A percentile compares a stretch with the other conserved stretches of the same genome.
phyloP scores from a whole-genome alignment of 2,888 invertebrate species.

The Ochropacha duplaris region DNA sequence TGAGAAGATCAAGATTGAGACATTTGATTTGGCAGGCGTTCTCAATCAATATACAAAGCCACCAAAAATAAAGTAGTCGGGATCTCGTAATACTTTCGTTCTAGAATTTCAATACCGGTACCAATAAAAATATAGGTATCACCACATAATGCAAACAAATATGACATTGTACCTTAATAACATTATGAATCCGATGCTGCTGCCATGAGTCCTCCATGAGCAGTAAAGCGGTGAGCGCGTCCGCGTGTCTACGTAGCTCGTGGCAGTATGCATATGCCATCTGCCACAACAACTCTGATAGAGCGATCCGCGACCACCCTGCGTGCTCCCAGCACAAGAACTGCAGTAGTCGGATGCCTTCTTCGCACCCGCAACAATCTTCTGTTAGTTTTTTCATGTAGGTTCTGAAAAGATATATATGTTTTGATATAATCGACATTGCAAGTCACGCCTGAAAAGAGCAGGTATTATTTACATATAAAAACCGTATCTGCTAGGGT shows the following conservation, averaged over 20 bases:
- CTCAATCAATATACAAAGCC: no score
- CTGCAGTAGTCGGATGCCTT: conserved; percentile 93
- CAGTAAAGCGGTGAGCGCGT: conserved; percentile 92
- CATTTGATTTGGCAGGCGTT: no score
- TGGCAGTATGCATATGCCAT: conserved; percentile 95
- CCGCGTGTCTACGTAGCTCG: conserved; percentile 95
- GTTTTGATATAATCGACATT: background rate
- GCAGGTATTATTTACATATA: no score
- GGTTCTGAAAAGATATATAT: conserved; percentile 41
- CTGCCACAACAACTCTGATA: conserved; percentile 96
- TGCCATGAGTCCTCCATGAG: conserved; percentile 98
- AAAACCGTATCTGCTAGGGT: no score
- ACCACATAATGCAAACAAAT: background rate
- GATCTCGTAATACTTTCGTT: background rate
- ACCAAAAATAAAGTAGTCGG: no score
- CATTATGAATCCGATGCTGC: conserved; percentile 95
- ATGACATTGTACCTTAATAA: conserved; percentile 87
- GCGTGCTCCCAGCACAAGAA: conserved; percentile 99
- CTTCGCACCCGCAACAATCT: conserved; percentile 96
- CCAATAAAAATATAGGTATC: background rate
- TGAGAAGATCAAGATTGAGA: no score
- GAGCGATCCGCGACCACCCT: conserved; percentile 93
- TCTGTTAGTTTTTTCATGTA: conserved; percentile 98
- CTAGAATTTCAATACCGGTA: background rate
- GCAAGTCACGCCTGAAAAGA: no score